These are phyloP conservation scores for Agriopis leucophaearia DNA, from an alignment of 2,888 invertebrate species.

Conservation along the genomic window DNA sequence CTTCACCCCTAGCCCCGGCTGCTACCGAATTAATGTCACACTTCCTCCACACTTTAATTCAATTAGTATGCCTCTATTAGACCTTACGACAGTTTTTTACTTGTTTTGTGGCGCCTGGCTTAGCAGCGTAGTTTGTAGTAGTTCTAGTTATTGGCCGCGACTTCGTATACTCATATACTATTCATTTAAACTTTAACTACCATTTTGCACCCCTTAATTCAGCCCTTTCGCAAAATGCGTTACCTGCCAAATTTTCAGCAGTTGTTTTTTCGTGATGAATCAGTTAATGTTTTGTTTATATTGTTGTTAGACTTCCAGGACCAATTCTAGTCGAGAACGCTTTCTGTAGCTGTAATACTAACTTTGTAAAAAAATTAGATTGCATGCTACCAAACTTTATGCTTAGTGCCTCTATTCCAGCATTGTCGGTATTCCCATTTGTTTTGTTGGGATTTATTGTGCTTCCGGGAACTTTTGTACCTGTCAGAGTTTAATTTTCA, in stretches of 20 bases:
- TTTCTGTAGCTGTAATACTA: background rate
- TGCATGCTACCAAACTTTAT: slow-evolving; percentile 9
- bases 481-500: slow-evolving; percentile 29
- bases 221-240: too few relatives aligned
- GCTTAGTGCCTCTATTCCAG: slow-evolving; percentile 5
- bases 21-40: slow-evolving; percentile 76
- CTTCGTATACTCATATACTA: too few relatives aligned
- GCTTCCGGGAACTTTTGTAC: slow-evolving; percentile 19
- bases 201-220: too few relatives aligned
- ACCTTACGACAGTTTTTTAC: slow-evolving; percentile 41
- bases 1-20: slow-evolving; percentile 52
- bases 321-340: background rate
- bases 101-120: slow-evolving; percentile 28
- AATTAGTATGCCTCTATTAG: slow-evolving; percentile 46
- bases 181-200: too few relatives aligned
- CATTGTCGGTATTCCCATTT: background rate
- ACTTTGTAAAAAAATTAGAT: background rate
- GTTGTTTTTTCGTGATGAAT: background rate
- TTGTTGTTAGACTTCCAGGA: background rate
- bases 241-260: too few relatives aligned
- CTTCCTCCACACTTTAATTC: slow-evolving; percentile 51
- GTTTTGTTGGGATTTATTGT: slow-evolving; percentile 15
- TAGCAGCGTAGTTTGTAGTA: background rate
- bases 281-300: slow-evolving; percentile 6
- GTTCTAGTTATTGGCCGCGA: background rate